phyloP scores from a whole-genome alignment of 2,888 invertebrate genomes.

The Drosophila nr. perissopoda region DNA sequence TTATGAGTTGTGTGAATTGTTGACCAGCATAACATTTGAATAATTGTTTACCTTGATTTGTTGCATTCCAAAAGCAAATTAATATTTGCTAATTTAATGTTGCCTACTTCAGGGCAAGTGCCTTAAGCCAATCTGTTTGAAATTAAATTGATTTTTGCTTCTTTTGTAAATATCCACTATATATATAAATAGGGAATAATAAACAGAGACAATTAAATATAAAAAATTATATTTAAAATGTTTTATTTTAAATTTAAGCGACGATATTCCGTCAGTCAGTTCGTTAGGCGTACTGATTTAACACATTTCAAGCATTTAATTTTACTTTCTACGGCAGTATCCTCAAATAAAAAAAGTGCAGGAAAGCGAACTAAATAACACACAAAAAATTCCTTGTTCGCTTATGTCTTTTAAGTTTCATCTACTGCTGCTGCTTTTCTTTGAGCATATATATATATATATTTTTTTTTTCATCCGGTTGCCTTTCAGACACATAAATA shows the following conservation, averaged over 20 bases:
- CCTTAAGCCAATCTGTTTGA: not conserved
- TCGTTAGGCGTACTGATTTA: conserved; percentile 6
- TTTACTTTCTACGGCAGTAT: conserved; percentile 54
- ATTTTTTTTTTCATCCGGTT: conserved; percentile 46
- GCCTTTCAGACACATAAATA: conserved; percentile 75
- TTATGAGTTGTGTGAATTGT: conserved; percentile 34
- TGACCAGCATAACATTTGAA: conserved; percentile 32
- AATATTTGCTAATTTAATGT: conserved; percentile 1
- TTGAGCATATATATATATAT: not conserved
- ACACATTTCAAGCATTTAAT: conserved; percentile 12
- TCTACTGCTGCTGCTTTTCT: conserved; percentile 23
- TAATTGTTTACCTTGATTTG: conserved; percentile 43
- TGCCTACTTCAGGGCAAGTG: conserved; percentile 6
- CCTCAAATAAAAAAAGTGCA: not conserved
- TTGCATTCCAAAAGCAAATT: conserved; percentile 4
- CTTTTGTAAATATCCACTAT: not conserved
- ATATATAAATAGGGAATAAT: not conserved
- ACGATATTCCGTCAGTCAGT: conserved; percentile 8
- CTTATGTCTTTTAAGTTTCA: conserved; percentile 65
- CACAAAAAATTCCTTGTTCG: conserved; percentile 45
- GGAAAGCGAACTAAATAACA: conserved; percentile 49
- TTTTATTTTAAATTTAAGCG: not conserved
- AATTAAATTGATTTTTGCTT: not conserved
- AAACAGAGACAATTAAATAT: not conserved
- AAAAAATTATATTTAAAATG: not conserved